Percentiles rank a stretch among this genome's conserved stretches.
Evolutionary conservation across 2,888 invertebrate genomes (phyloP).

Genomic region (Opisthograptis luteolata): DNA sequence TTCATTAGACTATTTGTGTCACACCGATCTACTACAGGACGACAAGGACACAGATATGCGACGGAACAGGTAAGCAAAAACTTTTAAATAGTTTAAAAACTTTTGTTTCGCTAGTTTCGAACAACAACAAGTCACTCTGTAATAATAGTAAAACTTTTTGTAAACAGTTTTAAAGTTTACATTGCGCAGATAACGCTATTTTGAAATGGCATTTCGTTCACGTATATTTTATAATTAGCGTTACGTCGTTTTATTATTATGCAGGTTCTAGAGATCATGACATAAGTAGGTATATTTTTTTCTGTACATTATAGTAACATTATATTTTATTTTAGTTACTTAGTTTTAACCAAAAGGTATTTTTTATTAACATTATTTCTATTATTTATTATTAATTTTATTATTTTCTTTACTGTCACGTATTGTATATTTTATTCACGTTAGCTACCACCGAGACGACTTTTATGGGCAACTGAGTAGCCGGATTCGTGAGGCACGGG

Average conservation of each 20-base stretch:
- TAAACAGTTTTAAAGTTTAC: constrained; percentile 63
- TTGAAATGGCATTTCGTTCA: constrained; percentile 42
- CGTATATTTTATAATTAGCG: constrained; percentile 37
- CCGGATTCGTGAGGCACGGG: constrained; percentile 88
- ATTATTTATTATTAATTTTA: constrained; percentile 38
- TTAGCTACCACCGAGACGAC: constrained; percentile 72
- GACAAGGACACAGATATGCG: constrained; percentile 66
- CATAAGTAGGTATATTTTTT: constrained; percentile 43
- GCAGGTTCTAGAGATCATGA: constrained; percentile 59
- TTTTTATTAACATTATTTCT: constrained; percentile 29
- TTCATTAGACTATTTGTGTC: constrained; percentile 60
- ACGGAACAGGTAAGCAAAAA: constrained; percentile 73
- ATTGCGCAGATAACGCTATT: constrained; percentile 56
- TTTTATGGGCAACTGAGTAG: constrained; percentile 70
- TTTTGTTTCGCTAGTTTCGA: constrained; percentile 50
- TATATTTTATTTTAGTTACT: constrained; percentile 3
- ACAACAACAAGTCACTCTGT: constrained; percentile 50
- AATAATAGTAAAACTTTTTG: constrained; percentile 62
- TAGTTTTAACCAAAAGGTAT: no score
- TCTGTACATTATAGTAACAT: constrained; percentile 38
- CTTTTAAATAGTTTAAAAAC: constrained; percentile 52
- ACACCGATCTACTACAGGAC: constrained; percentile 48
- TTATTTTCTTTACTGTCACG: constrained; percentile 25
- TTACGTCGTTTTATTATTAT: constrained; percentile 38
- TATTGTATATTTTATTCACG: constrained; percentile 52